These are phyloP conservation scores for Mobula birostris DNA, from an alignment of 2,113 vertebrate genomes.

Conservation along the genomic window DNA sequence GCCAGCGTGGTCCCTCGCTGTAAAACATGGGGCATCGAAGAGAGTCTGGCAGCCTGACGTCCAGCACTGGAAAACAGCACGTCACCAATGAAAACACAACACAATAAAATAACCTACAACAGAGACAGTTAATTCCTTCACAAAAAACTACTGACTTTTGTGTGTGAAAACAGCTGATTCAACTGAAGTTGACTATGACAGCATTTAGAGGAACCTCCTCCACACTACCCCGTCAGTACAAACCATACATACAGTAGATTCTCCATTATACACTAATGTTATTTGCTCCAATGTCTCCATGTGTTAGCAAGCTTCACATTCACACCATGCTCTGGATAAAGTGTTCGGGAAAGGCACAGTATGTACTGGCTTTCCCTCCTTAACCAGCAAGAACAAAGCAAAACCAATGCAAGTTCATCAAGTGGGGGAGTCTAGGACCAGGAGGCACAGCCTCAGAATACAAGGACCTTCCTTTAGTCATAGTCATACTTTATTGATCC, in stretches of 20 bases:
- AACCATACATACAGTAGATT: neutral
- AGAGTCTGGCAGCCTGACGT: conserved; percentile 82
- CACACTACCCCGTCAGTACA: neutral
- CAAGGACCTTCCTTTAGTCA: no score
- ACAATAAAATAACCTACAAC: neutral
- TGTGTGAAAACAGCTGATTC: no score
- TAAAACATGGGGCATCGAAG: conserved; percentile 82
- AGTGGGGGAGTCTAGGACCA: no score
- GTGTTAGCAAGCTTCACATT: neutral
- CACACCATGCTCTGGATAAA: neutral
- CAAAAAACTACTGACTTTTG: neutral
- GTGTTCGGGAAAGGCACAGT: neutral
- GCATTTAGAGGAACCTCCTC: neutral
- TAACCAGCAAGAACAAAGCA: neutral
- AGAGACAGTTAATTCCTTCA: neutral
- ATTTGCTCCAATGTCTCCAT: neutral
- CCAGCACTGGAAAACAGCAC: conserved; percentile 61
- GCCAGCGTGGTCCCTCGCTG: conserved; percentile 89
- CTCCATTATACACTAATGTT: neutral
- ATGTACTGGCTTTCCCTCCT: neutral
- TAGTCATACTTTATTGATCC: no score
- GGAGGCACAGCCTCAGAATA: no score
- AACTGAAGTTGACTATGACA: neutral
- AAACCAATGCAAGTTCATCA: neutral
- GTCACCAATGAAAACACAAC: neutral